A percentile compares a stretch with the other conserved stretches of the same genome.
Evolutionary conservation across 2,888 invertebrate species (phyloP).

Genomic region (Lasius platythorax): DNA sequence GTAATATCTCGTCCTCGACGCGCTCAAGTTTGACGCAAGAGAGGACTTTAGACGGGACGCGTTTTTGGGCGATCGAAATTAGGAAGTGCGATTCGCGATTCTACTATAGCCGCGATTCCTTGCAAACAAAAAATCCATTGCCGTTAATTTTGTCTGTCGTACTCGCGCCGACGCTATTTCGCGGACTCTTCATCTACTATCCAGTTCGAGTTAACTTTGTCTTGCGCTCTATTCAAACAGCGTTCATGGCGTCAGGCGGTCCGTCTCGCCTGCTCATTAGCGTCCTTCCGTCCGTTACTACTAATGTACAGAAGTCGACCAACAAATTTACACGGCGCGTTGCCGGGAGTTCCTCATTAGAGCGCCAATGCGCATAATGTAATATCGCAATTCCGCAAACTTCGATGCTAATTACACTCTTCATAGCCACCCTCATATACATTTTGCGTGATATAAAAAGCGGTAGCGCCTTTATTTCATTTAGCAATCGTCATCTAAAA

Average conservation of each 20-base stretch:
- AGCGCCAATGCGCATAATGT: constrained; percentile 51
- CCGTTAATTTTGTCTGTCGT: constrained; percentile 34
- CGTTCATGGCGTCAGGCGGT: constrained; percentile 44
- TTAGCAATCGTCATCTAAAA: neutral
- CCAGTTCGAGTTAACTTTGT: constrained; percentile 52
- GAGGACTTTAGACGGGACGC: neutral
- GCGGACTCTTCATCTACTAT: constrained; percentile 46
- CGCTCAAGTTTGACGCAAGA: neutral
- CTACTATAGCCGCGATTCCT: constrained; percentile 41
- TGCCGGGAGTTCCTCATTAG: constrained; percentile 44
- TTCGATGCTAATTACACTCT: constrained; percentile 32
- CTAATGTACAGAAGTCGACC: constrained; percentile 47
- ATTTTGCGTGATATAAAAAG: neutral
- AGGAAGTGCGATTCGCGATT: constrained; percentile 1
- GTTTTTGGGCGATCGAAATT: constrained; percentile 39
- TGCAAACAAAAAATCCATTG: constrained; percentile 43
- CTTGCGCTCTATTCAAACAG: constrained; percentile 50
- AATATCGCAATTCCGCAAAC: constrained; percentile 47
- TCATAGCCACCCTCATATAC: neutral
- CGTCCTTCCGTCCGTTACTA: constrained; percentile 49
- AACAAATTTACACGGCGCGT: constrained; percentile 51
- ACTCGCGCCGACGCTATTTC: constrained; percentile 22
- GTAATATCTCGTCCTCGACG: constrained; percentile 22
- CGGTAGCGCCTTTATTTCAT: neutral
- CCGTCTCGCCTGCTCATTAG: constrained; percentile 50